phyloP scores from a whole-genome alignment of 2,113 vertebrate species.

The Nycticorax nycticorax region DNA sequence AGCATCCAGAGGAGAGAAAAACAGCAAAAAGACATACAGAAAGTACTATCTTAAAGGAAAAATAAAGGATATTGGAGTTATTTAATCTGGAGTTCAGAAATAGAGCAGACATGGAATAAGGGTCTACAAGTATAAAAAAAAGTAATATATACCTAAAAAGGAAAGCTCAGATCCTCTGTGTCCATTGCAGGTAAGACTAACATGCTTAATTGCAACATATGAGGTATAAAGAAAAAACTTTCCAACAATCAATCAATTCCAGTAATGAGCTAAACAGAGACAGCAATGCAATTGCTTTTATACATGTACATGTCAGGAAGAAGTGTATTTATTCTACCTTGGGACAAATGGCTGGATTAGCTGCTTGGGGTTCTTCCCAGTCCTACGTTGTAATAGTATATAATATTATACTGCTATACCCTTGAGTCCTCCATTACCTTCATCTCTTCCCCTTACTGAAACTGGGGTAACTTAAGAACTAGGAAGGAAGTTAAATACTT shows the following conservation, averaged over 20 bases:
- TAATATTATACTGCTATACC: not conserved
- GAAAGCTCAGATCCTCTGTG: not conserved
- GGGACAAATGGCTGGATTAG: not conserved
- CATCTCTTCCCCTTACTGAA: not conserved
- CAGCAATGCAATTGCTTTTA: not conserved
- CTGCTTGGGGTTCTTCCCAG: not conserved
- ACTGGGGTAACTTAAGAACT: not conserved
- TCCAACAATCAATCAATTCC: not conserved
- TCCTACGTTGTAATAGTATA: not conserved
- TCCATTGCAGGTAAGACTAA: no score
- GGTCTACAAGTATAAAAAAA: not conserved
- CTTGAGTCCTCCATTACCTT: not conserved
- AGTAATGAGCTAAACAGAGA: not conserved
- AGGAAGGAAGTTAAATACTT: not conserved
- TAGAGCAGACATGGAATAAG: not conserved
- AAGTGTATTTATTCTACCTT: not conserved
- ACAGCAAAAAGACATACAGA: not conserved
- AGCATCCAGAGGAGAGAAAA: not conserved
- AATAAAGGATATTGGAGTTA: not conserved
- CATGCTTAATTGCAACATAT: not conserved
- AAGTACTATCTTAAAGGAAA: not conserved
- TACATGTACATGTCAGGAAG: not conserved
- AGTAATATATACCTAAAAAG: not conserved
- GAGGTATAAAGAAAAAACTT: not conserved
- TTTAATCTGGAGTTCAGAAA: not conserved